These are phyloP conservation scores for Aporophyla nigra DNA, from an alignment of 2,888 invertebrate genomes.

Conservation along the genomic window DNA sequence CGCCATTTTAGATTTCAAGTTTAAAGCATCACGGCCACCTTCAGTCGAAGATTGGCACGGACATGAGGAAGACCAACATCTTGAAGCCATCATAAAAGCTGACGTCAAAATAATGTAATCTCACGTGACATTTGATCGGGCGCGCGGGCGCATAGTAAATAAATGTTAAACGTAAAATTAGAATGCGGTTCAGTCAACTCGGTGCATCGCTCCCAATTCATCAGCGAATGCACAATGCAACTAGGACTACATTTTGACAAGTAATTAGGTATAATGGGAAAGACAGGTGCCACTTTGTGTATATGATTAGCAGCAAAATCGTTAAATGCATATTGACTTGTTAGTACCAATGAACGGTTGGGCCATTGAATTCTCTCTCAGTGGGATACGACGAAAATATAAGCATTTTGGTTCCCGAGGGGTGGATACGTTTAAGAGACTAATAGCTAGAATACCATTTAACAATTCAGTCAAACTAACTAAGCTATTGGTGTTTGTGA, in stretches of 20 bases:
- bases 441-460: neutral
- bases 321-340: neutral
- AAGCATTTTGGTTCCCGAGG: neutral
- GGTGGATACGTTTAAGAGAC: neutral
- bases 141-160: conserved; percentile 72
- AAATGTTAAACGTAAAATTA: conserved; percentile 79
- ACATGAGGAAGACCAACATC: conserved; percentile 38
- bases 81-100: conserved; percentile 45
- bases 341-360: neutral
- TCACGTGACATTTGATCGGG: conserved; percentile 69
- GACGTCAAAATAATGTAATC: conserved; percentile 39
- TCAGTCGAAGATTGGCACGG: conserved; percentile 42
- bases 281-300: conserved; percentile 20
- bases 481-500: neutral
- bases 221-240: conserved; percentile 43
- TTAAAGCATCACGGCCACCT: too few relatives aligned
- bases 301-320: neutral
- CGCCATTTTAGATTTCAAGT: too few relatives aligned
- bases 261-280: neutral
- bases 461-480: neutral
- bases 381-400: neutral
- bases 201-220: conserved; percentile 64
- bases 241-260: conserved; percentile 29
- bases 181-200: conserved; percentile 79
- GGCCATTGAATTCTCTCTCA: neutral